Conservation (phyloP, 2,113 vertebrate species). For the Hucho hucho region DNA sequence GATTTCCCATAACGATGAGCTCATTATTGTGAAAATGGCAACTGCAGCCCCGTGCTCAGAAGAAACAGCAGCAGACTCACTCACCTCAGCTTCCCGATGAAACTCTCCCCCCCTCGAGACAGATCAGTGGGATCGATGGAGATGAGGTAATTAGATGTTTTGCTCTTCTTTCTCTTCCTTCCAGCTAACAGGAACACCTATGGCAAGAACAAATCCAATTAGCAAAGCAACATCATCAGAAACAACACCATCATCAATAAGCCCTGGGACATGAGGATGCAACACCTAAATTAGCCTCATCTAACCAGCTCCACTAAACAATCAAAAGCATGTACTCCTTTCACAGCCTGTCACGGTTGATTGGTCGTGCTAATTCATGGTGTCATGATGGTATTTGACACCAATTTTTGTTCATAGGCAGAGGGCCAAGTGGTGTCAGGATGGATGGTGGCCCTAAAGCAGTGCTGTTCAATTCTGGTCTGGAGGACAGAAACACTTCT, state of each 20-base stretch:
- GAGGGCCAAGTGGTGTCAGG: background rate
- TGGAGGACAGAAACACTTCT: too few relatives aligned
- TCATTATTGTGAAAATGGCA: background rate
- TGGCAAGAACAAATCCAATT: constrained; percentile 15
- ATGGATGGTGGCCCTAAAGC: background rate
- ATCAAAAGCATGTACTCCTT: background rate
- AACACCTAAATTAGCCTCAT: background rate
- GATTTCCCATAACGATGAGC: background rate
- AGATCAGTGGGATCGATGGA: constrained; percentile 97
- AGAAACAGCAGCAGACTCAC: constrained; percentile 61
- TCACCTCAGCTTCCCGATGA: constrained; percentile 96
- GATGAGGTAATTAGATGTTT: constrained; percentile 99
- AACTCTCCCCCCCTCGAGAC: constrained; percentile 96
- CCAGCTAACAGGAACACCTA: constrained; percentile 97
- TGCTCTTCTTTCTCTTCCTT: constrained; percentile 98
- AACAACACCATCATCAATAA: background rate
- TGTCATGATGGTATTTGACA: background rate
- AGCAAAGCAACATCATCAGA: background rate
- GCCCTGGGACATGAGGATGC: background rate
- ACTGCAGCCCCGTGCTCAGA: background rate
- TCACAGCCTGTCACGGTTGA: background rate
- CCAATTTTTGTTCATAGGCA: background rate
- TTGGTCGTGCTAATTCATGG: background rate
- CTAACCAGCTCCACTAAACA: background rate
- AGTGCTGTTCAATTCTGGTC: background rate